A percentile compares a stretch with the other conserved stretches of the same genome.
Conservation (phyloP, 2,797 vertebrate species). For the Masticophis lateralis region DNA sequence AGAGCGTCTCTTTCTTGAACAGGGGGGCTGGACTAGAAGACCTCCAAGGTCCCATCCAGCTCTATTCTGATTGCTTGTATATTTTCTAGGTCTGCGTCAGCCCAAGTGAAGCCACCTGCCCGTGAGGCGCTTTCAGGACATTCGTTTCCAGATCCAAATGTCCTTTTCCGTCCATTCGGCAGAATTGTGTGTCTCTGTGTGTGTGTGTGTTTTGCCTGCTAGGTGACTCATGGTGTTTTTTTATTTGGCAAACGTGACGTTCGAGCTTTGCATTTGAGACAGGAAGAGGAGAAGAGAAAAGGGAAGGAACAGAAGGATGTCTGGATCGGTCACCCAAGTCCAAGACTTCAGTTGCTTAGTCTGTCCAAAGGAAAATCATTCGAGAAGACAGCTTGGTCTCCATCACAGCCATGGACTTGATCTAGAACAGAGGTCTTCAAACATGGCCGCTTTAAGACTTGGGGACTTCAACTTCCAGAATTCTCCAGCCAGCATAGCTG, state of each 20-base stretch:
- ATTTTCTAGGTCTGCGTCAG: fast-evolving
- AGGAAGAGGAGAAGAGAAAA: neutral
- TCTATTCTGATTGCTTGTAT: neutral
- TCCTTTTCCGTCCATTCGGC: neutral
- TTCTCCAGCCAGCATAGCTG: no score
- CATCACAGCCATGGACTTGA: neutral
- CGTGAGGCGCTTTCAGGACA: neutral
- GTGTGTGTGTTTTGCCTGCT: neutral
- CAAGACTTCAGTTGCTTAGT: neutral
- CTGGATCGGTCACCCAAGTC: neutral
- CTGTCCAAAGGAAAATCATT: neutral
- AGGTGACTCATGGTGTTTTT: neutral
- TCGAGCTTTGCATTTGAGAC: neutral
- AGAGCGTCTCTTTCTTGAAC: neutral
- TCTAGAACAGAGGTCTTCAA: neutral
- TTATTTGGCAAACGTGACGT: neutral
- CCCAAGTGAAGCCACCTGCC: neutral
- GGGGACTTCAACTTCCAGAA: no score
- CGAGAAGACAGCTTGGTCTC: neutral
- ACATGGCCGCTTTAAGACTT: no score
- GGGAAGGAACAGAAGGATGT: neutral
- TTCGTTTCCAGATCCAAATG: neutral
- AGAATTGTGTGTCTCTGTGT: no score
- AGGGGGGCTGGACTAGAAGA: neutral
- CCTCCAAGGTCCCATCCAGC: neutral